phyloP scores from a whole-genome alignment of 2,797 vertebrate species.

The Bufotes viridis region DNA sequence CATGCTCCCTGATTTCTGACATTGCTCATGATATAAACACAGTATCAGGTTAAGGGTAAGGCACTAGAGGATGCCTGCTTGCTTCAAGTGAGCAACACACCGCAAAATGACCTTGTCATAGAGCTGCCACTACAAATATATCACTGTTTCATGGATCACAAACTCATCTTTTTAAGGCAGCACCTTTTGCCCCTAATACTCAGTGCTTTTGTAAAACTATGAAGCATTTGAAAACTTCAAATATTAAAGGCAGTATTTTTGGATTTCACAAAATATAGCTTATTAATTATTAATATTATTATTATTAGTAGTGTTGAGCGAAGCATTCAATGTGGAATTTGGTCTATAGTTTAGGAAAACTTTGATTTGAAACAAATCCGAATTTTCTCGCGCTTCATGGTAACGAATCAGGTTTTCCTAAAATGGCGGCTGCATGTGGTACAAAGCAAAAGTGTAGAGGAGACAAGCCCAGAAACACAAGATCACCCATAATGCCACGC shows the following conservation, averaged over 20 bases:
- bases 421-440: no score
- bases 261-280: not conserved
- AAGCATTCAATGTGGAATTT: no score
- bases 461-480: no score
- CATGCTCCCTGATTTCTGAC: slow-evolving; percentile 21
- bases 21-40: slow-evolving; percentile 39
- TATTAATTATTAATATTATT: not conserved
- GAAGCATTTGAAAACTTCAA: not conserved
- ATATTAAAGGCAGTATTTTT: not conserved
- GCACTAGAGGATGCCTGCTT: slow-evolving; percentile 35
- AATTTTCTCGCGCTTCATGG: no score
- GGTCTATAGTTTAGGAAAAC: no score
- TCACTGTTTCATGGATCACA: slow-evolving; percentile 24
- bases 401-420: no score
- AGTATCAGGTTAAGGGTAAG: slow-evolving; percentile 37
- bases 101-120: slow-evolving; percentile 38
- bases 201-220: not conserved
- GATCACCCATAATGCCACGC: no score
- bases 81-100: not conserved
- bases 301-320: no score
- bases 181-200: not conserved
- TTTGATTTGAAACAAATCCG: no score
- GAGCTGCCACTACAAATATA: not conserved
- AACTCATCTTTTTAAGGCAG: not conserved
- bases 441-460: no score